A percentile compares a stretch with the other conserved stretches of the same genome.
Conservation (phyloP, 2,888 invertebrate genomes). For the Heteropelma amictum region DNA sequence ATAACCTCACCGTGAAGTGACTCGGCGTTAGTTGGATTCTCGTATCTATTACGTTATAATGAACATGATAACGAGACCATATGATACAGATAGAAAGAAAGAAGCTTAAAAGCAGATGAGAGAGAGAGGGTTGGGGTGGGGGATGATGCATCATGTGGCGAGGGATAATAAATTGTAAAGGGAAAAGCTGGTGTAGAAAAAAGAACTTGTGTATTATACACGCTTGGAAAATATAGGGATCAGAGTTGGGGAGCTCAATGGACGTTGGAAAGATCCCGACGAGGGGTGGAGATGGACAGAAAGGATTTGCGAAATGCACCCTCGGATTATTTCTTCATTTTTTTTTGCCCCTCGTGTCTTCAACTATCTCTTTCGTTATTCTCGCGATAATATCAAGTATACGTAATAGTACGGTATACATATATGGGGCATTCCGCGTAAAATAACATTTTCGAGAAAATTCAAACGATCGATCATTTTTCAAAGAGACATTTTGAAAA, state of each 20-base stretch:
- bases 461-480: no score
- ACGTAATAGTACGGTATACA: neutral
- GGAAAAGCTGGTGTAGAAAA: slow-evolving; percentile 33
- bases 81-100: slow-evolving; percentile 51
- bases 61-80: slow-evolving; percentile 53
- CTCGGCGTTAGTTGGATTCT: slow-evolving; percentile 8
- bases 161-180: slow-evolving; percentile 63
- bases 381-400: neutral
- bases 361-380: slow-evolving; percentile 8
- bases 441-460: no score
- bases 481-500: no score
- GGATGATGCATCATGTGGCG: slow-evolving; percentile 29
- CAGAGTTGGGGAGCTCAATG: slow-evolving; percentile 20
- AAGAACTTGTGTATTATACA: slow-evolving; percentile 24
- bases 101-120: slow-evolving; percentile 6
- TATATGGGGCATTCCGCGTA: no score
- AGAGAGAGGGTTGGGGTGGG: slow-evolving; percentile 36
- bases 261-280: slow-evolving; percentile 16
- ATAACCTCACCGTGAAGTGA: slow-evolving; percentile 33
- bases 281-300: neutral
- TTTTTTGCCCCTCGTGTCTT: neutral
- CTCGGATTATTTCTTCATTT: slow-evolving; percentile 4
- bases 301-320: slow-evolving; percentile 33
- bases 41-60: slow-evolving; percentile 10
- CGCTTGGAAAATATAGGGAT: slow-evolving; percentile 24